Base-by-base conservation (phyloP, 2,888 invertebrate genomes). In the Eupithecia abbreviata region DNA sequence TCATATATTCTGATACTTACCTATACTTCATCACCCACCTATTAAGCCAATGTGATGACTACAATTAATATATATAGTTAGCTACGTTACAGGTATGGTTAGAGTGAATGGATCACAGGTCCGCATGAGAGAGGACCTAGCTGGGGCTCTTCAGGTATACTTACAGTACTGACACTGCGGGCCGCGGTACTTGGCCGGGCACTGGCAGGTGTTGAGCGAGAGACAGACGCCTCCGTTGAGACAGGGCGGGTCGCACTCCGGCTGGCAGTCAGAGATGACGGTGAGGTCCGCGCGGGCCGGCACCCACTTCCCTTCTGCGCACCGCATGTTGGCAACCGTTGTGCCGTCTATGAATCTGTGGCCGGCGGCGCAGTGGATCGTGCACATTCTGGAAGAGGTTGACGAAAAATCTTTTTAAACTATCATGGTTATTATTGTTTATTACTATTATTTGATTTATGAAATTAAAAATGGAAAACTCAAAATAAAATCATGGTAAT, bases 191-290 rank as follows among this genome's bases (percentile, higher is more conserved):
- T 96, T 96, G 80, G 96, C 94, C 0, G 97, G 96, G 87, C 98
- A 98, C 82, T 97, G 96, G 83, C 98, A 98, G 3, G 96, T 95
- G 86, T 98, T 97, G 12, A 96, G 95, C 0, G 97, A 95, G 0
- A 98, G 91, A 87, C 98, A 98, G n/a, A 96, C 95, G 0, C 98
- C 98, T 0, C 97, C 98, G 86, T 98, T 98, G 78, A 95, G 88
- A 86, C 98, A 98, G 0, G 96, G 95, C 0, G 98, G 98, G 73
- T 83, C 84, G 82, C 91, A 96, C 90, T 94, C 95, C 91, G 97
- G 96, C 90, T 94, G 86, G 86, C 98, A 98, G 88, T 98, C 97
- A 0, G 97, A 97, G 18, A 97, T 92, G 6, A 95, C 90, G 0
- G 92, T 86, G 90, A 96, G 95, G 79, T 97, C 96, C 0, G 95